Evolutionary conservation across 2,113 vertebrate genomes (phyloP).

Genomic region (Equus quagga): DNA sequence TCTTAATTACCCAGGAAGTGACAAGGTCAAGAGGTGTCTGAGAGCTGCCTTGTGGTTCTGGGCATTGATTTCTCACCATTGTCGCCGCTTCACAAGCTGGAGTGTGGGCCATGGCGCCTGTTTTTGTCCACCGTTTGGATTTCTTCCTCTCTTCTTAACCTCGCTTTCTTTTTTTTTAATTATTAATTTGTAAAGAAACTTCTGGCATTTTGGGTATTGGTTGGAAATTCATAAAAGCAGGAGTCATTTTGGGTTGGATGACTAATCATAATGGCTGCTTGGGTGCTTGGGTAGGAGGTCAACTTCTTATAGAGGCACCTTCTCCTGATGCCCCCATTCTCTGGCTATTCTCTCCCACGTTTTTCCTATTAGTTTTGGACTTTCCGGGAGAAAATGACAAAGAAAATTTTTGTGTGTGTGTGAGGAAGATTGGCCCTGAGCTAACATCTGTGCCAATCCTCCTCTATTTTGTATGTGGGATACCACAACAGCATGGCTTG

Average conservation of each 20-base stretch:
- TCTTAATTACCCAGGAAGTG: conserved; percentile 88
- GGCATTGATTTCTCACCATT: conserved; percentile 81
- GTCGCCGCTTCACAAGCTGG: conserved; percentile 73
- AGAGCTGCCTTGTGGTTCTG: conserved; percentile 72
- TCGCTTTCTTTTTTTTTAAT: neutral
- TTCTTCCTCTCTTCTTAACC: conserved; percentile 67
- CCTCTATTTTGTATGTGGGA: too few species aligned
- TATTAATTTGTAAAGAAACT: conserved; percentile 78
- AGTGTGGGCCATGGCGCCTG: conserved; percentile 50
- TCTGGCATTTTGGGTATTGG: conserved; percentile 63
- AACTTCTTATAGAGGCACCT: neutral
- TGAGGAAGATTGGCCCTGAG: too few species aligned
- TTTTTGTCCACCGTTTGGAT: conserved; percentile 73
- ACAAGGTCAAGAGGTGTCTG: conserved; percentile 84
- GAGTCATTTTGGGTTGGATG: conserved; percentile 63
- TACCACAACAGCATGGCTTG: too few species aligned
- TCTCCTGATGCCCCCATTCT: neutral
- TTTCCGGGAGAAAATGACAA: neutral
- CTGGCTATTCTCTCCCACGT: neutral
- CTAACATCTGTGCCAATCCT: too few species aligned
- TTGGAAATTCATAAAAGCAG: conserved; percentile 69
- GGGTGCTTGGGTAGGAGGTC: neutral
- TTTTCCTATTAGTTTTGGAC: neutral
- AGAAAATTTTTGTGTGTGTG: neutral
- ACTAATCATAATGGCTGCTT: conserved; percentile 84